Evolutionary conservation across 2,888 invertebrate species (phyloP), one percentile per base, ranked within the genome.

Genomic region (Gastracanthus pulcherrimus): DNA sequence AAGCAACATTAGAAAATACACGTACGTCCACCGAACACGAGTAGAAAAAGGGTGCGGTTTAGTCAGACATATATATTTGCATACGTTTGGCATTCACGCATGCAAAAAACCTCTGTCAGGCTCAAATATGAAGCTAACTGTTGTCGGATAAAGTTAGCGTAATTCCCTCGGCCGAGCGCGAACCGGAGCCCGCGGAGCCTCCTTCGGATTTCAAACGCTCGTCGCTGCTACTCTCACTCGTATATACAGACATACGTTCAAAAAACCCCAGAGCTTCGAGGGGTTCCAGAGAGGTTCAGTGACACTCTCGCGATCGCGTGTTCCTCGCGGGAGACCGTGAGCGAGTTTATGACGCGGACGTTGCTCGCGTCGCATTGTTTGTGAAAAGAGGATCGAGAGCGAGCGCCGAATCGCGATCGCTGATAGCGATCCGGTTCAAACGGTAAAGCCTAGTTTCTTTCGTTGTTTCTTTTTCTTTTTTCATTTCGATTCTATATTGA

Each of bases 381-480:
- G 69, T 51, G 31, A 34, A 66, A 26, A 36, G n/a, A 70, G 48
- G 45, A 48, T 70, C 62, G 34, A n/a, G n/a, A 7, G 16, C 9
- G 34, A 16, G 31, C n/a, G n/a, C 29, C 45, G 66, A 70, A 77
- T 77, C 36, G 78, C 70, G 71, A 70, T 76, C 58, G 23, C 60
- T n/a, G 72, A 80, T 79, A 67, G 67, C 74, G 29, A 74, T 80
- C 80, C 80, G 80, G 80, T 75, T 80, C 69, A 75, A 75, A 80
- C 80, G 80, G 80, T 80, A 80, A 75, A 80, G 26, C 70, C 75
- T 38, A 55, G 34, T 70, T 77, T 72, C n/a, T n/a, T n/a, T n/a
- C n/a, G n/a, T n/a, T n/a, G n/a, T 72, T 70, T 72, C 26, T 41
- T 38, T 58, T 74, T 62, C 58, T 75, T 67, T 51, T 67, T 23